Base-by-base conservation (phyloP, 1,140 invertebrate species). In the Chironomus tepperi region DNA sequence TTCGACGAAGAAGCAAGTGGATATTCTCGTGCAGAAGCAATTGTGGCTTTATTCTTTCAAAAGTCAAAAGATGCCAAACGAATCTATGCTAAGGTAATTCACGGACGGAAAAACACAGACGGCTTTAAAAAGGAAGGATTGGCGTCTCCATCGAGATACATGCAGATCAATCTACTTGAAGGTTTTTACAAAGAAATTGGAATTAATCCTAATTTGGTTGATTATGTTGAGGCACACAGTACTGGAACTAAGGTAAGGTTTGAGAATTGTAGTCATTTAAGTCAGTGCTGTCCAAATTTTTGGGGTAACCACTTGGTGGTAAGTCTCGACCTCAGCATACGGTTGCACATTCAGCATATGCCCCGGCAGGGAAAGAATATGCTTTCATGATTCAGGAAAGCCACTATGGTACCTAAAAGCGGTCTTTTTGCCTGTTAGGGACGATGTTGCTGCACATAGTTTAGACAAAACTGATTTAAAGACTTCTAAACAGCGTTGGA, bases 141-240 rank as follows among this genome's bases (percentile, higher is more conserved):
- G 67, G 84, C 88, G 75, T 86, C 84, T 79, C 86, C 88, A 75
- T 81, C 84, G 77, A 80, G 84, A 78, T 80, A 34, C 72, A 76
- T 83, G 34, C 86, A 89, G 80, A 82, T 84, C 75, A 74, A 81
- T 70, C 77, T 93, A 42, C 79, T 93, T 7, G 79, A 84, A 73
- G 85, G 87, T 70, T 86, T 86, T 72, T 93, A 92, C 77, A 78
- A 83, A 43, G 87, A 90, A 77, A 84, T 85, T 7, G 83, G 85
- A 43, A 80, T 94, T 7, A 83, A 88, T 76, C 91, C 91, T 7
- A 78, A 82, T 73, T 79, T 82, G 21, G 86, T 93, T 0, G 83
- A 85, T 34, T 93, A 90, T 79, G 86, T 94, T 21, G 92, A 94
- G 83, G 87, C 88, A 34, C 90, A 92, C 82, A 91, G 91, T 42